phyloP scores from a whole-genome alignment of 2,797 vertebrate genomes.

The Carduelis carduelis region DNA sequence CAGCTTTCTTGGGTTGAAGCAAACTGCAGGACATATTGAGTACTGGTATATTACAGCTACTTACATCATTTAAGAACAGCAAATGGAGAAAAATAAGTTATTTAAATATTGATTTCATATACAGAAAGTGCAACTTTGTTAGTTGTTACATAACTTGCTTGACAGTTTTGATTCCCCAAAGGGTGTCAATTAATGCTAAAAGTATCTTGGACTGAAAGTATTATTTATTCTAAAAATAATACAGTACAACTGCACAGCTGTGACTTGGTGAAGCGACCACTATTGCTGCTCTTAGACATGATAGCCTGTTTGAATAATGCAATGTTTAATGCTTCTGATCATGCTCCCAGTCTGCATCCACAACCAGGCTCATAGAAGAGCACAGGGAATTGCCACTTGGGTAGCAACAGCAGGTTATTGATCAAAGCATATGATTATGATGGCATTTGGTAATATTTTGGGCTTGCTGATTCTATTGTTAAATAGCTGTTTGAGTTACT shows the following conservation, averaged over 20 bases:
- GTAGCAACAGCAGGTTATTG: background rate
- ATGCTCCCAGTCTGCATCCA: background rate
- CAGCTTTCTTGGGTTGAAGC: constrained; percentile 90
- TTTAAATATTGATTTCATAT: constrained; percentile 99
- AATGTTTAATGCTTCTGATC: background rate
- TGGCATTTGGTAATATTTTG: background rate
- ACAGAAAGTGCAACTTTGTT: constrained; percentile 97
- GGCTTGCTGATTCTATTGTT: constrained; percentile 23
- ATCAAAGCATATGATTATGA: background rate
- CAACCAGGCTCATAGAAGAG: background rate
- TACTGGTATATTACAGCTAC: constrained; percentile 98
- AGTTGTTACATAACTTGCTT: constrained; percentile 90
- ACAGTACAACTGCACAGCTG: constrained; percentile 74
- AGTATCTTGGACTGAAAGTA: constrained; percentile 66
- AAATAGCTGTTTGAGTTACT: constrained; percentile 49
- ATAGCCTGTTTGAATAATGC: constrained; percentile 8
- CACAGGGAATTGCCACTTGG: background rate
- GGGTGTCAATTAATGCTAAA: constrained; percentile 71
- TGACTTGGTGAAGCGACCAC: constrained; percentile 78
- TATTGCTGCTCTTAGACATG: constrained; percentile 62
- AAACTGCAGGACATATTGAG: constrained; percentile 90
- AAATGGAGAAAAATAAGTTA: constrained; percentile 98
- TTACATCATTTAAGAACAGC: constrained; percentile 94
- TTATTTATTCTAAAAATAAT: constrained; percentile 79
- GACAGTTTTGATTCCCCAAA: constrained; percentile 71